Conservation (phyloP, 2,113 vertebrate species). For the Sapayoa aenigma region DNA sequence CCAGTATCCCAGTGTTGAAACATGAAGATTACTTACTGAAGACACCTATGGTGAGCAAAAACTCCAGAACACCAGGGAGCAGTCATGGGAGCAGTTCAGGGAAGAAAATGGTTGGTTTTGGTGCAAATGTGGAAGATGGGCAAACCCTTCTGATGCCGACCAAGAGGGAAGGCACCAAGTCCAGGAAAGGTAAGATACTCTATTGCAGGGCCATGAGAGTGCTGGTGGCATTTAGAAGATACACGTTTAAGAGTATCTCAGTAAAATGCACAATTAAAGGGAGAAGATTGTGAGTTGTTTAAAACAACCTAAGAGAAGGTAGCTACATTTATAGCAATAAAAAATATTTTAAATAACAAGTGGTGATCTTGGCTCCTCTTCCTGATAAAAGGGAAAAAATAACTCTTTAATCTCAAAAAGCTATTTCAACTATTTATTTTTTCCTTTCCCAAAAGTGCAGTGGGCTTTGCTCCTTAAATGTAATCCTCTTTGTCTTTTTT, state of each 20-base stretch:
- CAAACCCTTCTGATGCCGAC: background rate
- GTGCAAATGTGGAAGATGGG: background rate
- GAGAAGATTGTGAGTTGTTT: background rate
- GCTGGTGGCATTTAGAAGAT: background rate
- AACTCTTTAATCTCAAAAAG: background rate
- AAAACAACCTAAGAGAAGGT: background rate
- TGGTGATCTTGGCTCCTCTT: background rate
- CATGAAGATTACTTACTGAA: slow-evolving; percentile 6
- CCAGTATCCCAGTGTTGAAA: slow-evolving; percentile 44
- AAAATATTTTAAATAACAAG: background rate
- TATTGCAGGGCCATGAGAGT: background rate
- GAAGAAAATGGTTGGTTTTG: slow-evolving; percentile 62
- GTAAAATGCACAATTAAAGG: background rate
- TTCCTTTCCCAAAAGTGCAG: background rate
- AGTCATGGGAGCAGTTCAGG: background rate
- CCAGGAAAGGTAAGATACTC: slow-evolving; percentile 61
- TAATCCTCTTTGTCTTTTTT: background rate
- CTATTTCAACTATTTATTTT: background rate
- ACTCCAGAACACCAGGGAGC: background rate
- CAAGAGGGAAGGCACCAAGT: slow-evolving; percentile 3
- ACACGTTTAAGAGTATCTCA: background rate
- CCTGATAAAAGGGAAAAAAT: background rate
- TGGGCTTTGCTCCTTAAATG: background rate
- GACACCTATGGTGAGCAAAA: slow-evolving; percentile 20
- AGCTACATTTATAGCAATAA: background rate